A percentile compares a stretch with the other conserved stretches of the same genome.
Evolutionary conservation across 1,140 invertebrate species (phyloP).

Genomic region (Marisa cornuarietis): DNA sequence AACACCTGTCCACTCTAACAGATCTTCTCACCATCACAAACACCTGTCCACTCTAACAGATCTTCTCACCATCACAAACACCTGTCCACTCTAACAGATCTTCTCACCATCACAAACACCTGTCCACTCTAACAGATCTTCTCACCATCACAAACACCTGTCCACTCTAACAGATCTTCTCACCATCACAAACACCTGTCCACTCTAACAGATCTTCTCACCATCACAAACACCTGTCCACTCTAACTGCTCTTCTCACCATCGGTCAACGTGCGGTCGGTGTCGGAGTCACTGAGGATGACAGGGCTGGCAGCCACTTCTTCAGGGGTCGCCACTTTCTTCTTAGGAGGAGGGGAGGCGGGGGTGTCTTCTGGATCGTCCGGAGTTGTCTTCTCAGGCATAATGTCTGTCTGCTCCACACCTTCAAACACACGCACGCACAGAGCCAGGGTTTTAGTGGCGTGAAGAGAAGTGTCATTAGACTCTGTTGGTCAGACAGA

Average conservation of each 20-base stretch:
- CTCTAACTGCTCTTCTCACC: too few relatives aligned
- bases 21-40: too few relatives aligned
- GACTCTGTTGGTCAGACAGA: background rate
- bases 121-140: too few relatives aligned
- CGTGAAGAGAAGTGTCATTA: too few relatives aligned
- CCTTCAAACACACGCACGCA: slow-evolving; percentile 25
- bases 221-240: too few relatives aligned
- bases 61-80: too few relatives aligned
- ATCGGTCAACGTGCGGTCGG: slow-evolving; percentile 28
- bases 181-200: background rate
- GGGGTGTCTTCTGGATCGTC: slow-evolving; percentile 6
- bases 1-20: too few relatives aligned
- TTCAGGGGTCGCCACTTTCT: background rate
- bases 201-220: background rate
- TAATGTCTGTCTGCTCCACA: slow-evolving; percentile 41
- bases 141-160: too few relatives aligned
- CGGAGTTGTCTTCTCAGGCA: slow-evolving; percentile 25
- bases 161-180: background rate
- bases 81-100: too few relatives aligned
- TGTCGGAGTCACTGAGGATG: slow-evolving; percentile 26
- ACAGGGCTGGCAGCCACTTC: background rate
- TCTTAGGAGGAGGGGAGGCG: slow-evolving; percentile 4
- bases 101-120: too few relatives aligned
- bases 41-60: too few relatives aligned
- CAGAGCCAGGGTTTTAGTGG: background rate